Percentiles rank a stretch among this genome's conserved stretches.
Conservation (phyloP, 2,113 vertebrate genomes). For the Scomber scombrus region DNA sequence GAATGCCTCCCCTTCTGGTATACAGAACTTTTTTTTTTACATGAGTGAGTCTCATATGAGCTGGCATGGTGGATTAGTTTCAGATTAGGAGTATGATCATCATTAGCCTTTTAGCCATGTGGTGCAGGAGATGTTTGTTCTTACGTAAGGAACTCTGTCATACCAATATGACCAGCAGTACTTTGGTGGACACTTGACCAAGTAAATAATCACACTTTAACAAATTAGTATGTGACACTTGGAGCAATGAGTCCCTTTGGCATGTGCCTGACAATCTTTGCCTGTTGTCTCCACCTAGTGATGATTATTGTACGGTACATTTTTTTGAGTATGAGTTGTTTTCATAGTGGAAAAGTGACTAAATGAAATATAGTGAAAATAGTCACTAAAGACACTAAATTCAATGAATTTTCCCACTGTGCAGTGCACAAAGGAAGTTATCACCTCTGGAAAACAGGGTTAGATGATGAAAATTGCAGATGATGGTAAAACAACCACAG, state of each 20-base stretch:
- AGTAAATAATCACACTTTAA: neutral
- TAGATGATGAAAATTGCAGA: too few species aligned
- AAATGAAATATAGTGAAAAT: too few species aligned
- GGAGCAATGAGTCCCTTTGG: fast-evolving
- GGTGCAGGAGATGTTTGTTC: constrained; percentile 22
- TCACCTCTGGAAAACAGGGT: too few species aligned
- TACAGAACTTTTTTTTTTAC: neutral
- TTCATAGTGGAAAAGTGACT: too few species aligned
- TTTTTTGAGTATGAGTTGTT: too few species aligned
- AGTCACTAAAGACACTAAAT: too few species aligned
- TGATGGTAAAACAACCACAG: too few species aligned
- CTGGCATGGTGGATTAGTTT: neutral
- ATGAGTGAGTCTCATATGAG: neutral
- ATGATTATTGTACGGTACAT: constrained; percentile 3
- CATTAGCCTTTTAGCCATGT: neutral
- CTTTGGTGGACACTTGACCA: neutral
- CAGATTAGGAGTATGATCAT: constrained; percentile 11
- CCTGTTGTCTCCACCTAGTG: constrained; percentile 63
- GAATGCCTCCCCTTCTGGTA: constrained; percentile 30
- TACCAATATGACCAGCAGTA: neutral
- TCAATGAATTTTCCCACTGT: too few species aligned
- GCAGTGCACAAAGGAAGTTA: too few species aligned
- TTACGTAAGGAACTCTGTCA: neutral
- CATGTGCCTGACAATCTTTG: neutral
- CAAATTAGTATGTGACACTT: neutral